A percentile compares a stretch with the other conserved stretches of the same genome.
Evolutionary conservation across 2,888 invertebrate genomes (phyloP).

Genomic region (Hedya salicella): DNA sequence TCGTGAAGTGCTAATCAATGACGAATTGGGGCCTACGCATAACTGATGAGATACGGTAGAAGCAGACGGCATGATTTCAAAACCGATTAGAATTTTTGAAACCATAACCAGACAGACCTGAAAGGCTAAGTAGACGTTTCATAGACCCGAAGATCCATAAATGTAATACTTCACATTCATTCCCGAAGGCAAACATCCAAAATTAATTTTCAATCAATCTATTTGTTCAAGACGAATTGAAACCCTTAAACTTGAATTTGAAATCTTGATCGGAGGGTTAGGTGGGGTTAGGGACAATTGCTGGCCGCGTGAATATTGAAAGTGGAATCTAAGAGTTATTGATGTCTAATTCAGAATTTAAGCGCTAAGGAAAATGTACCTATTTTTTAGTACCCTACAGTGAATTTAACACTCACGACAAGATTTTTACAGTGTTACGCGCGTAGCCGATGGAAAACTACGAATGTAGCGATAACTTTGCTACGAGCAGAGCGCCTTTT

Average conservation of each 20-base stretch:
- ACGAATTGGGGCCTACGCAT: too few relatives aligned
- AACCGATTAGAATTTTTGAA: too few relatives aligned
- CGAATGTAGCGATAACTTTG: too few relatives aligned
- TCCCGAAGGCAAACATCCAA: slow-evolving; percentile 17
- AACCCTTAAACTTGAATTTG: slow-evolving; percentile 45
- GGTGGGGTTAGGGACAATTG: slow-evolving; percentile 2
- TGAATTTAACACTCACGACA: too few relatives aligned
- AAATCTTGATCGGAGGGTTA: slow-evolving; percentile 35
- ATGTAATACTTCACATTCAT: not conserved
- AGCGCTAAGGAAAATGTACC: not conserved
- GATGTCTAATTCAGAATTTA: slow-evolving; percentile 1
- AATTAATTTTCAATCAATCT: slow-evolving; percentile 34
- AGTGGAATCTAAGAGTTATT: slow-evolving; percentile 35
- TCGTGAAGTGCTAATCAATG: too few relatives aligned
- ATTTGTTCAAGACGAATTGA: slow-evolving; percentile 28
- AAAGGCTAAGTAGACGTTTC: too few relatives aligned
- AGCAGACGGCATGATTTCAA: too few relatives aligned
- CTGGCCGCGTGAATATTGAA: slow-evolving; percentile 17
- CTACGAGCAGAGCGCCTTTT: too few relatives aligned
- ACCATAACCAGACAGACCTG: too few relatives aligned
- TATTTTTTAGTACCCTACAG: not conserved
- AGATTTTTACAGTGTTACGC: too few relatives aligned
- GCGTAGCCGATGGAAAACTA: too few relatives aligned
- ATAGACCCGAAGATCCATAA: slow-evolving; percentile 1
- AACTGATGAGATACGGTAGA: too few relatives aligned